These are phyloP conservation scores for Amphiura filiformis DNA, from an alignment of 35 echinoderm and acorn worm genomes.

Conservation along the genomic window DNA sequence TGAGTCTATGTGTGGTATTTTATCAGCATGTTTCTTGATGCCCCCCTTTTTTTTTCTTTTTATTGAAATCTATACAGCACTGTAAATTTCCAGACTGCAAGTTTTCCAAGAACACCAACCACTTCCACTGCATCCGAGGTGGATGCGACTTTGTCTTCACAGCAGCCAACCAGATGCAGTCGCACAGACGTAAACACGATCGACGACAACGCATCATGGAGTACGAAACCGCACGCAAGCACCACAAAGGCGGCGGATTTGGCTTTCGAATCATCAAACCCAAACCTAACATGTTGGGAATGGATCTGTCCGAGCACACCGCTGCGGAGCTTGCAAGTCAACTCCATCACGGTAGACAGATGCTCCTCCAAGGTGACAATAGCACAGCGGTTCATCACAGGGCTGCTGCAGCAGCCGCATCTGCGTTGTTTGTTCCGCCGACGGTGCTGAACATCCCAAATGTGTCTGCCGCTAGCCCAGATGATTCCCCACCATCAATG, in stretches of 20 bases:
- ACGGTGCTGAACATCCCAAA: not conserved
- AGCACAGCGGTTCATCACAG: not conserved
- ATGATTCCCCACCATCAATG: constrained; percentile 13
- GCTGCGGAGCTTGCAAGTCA: not conserved
- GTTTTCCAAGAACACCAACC: constrained; percentile 95
- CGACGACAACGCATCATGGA: constrained; percentile 87
- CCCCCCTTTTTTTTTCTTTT: not conserved
- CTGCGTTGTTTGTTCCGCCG: not conserved
- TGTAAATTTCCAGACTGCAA: constrained; percentile 84
- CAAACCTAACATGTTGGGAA: constrained; percentile 2
- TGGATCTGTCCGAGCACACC: not conserved
- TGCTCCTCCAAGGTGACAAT: not conserved
- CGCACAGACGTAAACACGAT: constrained; percentile 97
- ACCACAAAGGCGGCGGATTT: constrained; percentile 9
- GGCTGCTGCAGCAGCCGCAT: constrained; percentile 1
- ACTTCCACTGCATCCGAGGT: constrained; percentile 97
- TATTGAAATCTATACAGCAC: constrained; percentile 33
- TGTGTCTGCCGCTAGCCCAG: not conserved
- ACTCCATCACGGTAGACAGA: not conserved
- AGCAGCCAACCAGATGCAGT: constrained; percentile 98
- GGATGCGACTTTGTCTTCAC: constrained; percentile 96
- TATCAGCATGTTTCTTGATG: not conserved
- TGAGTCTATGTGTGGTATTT: too few species aligned
- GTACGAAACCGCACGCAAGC: constrained; percentile 72
- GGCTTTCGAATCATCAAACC: constrained; percentile 43